Conservation (phyloP, 2,113 vertebrate genomes). For the Lates calcarifer region DNA sequence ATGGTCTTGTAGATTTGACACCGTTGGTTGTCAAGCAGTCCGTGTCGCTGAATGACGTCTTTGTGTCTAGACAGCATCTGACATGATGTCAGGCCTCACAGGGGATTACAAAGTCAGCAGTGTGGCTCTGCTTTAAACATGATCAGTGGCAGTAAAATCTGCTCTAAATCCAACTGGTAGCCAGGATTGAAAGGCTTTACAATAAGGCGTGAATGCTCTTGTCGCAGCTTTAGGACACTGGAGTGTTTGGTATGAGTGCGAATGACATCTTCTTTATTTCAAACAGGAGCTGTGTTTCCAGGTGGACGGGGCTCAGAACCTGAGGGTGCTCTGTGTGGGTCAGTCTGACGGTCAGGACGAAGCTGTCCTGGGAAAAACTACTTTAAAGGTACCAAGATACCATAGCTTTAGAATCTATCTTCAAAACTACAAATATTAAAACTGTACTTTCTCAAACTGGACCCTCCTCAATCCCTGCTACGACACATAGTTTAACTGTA, state of each 20-base stretch:
- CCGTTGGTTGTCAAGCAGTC: not conserved
- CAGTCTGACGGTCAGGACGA: conserved; percentile 60
- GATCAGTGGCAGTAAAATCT: conserved; percentile 45
- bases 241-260: not conserved
- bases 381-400: conserved; percentile 64
- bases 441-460: too few relatives aligned
- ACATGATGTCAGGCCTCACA: conserved; percentile 19
- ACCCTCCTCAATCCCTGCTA: too few relatives aligned
- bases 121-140: conserved; percentile 48
- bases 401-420: too few relatives aligned
- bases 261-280: not conserved
- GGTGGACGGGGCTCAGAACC: conserved; percentile 78
- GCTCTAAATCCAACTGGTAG: conserved; percentile 28
- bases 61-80: conserved; percentile 66
- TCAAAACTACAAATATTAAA: too few relatives aligned
- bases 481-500: too few relatives aligned
- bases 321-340: conserved; percentile 78
- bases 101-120: conserved; percentile 34
- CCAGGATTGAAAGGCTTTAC: conserved; percentile 2
- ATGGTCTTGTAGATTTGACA: not conserved
- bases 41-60: conserved; percentile 11
- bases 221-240: not conserved
- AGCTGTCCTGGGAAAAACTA: conserved; percentile 69
- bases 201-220: conserved; percentile 8
- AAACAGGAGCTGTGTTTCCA: conserved; percentile 81